Base-by-base conservation (phyloP, 2,797 vertebrate genomes). In the Pithecia hirsuta region DNA sequence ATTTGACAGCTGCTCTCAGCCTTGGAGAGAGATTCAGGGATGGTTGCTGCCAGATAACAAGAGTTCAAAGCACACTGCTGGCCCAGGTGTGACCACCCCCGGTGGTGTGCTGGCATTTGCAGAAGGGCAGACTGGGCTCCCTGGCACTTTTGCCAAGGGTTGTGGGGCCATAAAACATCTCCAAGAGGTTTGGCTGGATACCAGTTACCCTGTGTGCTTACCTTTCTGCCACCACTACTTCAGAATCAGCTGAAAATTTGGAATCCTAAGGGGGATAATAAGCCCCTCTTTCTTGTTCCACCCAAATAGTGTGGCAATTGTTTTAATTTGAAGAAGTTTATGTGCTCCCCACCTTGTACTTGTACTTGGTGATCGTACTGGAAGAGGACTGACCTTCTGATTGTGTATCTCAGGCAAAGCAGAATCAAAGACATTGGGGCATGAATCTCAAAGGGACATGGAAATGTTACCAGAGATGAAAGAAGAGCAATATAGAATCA, bases 1-100 rank as follows among this genome's bases (percentile, higher is more conserved):
- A 98, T 98, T 97, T 98, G 95, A 97, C 97, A 97, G 97, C 97
- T 95, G 89, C 92, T 91, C 82, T 92, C 67, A 91, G 97, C 70
- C n/a, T 97, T 96, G 95, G 96, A 94, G 95, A 97, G 93, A 90
- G 91, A 96, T 95, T 97, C 89, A 78, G 89, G 96, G 97, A 96
- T 89, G 92, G 91, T 92, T 91, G 52, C 96, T 98, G 96, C 97
- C 97, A 97, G 97, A 93, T 95, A 97, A 89, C 72, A 98, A 97
- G 95, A 96, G 83, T 93, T 86, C 96, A 95, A 98, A 97, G 97
- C 96, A 97, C 79, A 96, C 95, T 93, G 95, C 95, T 88, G 93
- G 95, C 67, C 74, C 72, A 72, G 84, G 26, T 55, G 79, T 89
- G 80, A 86, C 59, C 84, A 13, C 48, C 50, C 33, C 39, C 0